Conservation (phyloP, 2,797 vertebrate genomes). For the Tarsius wallacei region DNA sequence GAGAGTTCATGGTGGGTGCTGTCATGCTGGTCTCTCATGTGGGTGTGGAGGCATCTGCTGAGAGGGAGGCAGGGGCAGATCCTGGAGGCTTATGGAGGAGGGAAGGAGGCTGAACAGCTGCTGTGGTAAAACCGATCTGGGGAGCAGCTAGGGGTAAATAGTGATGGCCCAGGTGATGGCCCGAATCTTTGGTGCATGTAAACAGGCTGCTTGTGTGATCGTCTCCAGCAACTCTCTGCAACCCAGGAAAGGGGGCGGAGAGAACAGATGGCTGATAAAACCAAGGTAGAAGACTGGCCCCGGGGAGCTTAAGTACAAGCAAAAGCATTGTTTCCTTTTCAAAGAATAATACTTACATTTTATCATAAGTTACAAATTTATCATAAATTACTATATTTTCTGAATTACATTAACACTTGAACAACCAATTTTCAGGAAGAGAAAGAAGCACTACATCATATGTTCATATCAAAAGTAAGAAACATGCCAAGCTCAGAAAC, state of each 20-base stretch:
- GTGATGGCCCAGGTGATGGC: constrained; percentile 22
- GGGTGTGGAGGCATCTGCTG: constrained; percentile 45
- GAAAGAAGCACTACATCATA: neutral
- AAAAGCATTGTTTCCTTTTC: constrained; percentile 4
- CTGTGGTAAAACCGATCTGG: neutral
- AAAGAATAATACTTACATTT: neutral
- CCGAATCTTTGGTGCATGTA: neutral
- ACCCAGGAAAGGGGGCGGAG: neutral
- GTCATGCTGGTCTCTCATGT: neutral
- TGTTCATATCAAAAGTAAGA: neutral
- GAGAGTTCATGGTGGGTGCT: neutral
- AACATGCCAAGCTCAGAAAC: neutral
- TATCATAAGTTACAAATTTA: neutral
- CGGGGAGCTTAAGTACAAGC: neutral
- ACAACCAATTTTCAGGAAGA: neutral
- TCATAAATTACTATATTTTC: neutral
- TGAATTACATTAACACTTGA: neutral
- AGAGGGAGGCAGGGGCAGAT: neutral
- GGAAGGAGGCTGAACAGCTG: neutral
- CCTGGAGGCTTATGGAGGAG: neutral
- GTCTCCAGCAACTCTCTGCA: neutral
- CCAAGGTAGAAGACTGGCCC: neutral
- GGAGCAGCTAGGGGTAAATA: neutral
- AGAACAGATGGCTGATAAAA: constrained; percentile 14
- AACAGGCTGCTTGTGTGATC: constrained; percentile 27